Base-by-base conservation (phyloP, 2,113 vertebrate species). In the Dipodomys stephensi region DNA sequence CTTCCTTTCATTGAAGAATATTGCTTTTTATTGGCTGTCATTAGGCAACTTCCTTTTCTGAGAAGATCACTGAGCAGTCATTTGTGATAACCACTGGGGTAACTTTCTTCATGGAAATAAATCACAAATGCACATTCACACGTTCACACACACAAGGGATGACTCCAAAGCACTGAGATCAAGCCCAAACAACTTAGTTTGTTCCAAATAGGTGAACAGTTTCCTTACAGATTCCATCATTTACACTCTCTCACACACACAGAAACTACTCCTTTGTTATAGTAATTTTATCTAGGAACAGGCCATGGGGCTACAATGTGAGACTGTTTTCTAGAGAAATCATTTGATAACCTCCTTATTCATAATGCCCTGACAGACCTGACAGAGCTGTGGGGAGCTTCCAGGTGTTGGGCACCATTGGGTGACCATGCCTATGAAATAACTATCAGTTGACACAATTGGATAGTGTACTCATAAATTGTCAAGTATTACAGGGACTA, bases 121-220 rank as follows among this genome's bases (percentile, higher is more conserved):
- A 13, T 74, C 28, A 19, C 35, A 49, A 49, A 49, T 49, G 49
- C 49, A 49, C 49, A 49, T 10, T 49, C 46, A 22, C 5, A 20
- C 32, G 44, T 4, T 2, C 20, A 44, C 25, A 30, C 28, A 15
- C 10, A 3, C 49, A 28, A 78, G 32, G 60, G 79, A 32, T 28
- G 16, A 12, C 6, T 67, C 49, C 25, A 35, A 81, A 49, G 64
- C n/a, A n/a, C 69, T 18, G 46, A 78, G 64, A 46, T 57, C 67
- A 46, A 81, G 9, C 65, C 78, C 28, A 69, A 9, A 74, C 49
- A 19, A 88, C 60, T 94, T 90, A n/a, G 68, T 95, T 95, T 87
- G 15, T 94, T 92, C 83, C 82, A 68, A 83, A n/a, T 69, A 86
- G 83, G 53, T 81, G 86, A 86, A 67, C 62, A 67, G 4, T 85